Evolutionary conservation across 1,140 invertebrate species (phyloP).

Genomic region (Wiebesia pumilae): DNA sequence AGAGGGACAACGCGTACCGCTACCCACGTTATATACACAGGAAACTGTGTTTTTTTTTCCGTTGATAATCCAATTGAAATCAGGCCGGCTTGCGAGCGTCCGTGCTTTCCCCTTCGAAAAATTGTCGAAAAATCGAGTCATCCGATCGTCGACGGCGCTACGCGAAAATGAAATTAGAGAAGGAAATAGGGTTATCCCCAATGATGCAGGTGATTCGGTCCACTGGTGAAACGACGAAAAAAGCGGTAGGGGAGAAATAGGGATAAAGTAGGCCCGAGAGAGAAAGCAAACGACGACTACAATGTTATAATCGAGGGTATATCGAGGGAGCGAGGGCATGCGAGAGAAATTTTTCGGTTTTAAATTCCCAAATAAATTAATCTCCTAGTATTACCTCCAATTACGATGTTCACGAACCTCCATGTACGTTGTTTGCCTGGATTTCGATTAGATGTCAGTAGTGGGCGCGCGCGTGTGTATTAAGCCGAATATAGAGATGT

Average conservation of each 20-base stretch:
- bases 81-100: constrained; percentile 37
- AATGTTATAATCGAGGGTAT: constrained; percentile 27
- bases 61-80: constrained; percentile 71
- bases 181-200: constrained; percentile 66
- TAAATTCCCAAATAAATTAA: constrained; percentile 65
- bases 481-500: not conserved
- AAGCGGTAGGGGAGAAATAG: not conserved
- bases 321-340: constrained; percentile 36
- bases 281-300: no score
- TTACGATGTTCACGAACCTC: constrained; percentile 57
- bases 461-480: not conserved
- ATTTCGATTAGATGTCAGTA: not conserved
- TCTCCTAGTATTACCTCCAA: constrained; percentile 66
- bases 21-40: constrained; percentile 41
- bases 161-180: constrained; percentile 71
- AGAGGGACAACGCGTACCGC: not conserved
- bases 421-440: no score
- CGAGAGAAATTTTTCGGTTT: constrained; percentile 63
- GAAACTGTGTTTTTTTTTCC: constrained; percentile 55
- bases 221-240: constrained; percentile 26
- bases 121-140: constrained; percentile 73
- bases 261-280: not conserved
- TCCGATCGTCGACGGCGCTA: constrained; percentile 62
- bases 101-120: not conserved
- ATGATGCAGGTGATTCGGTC: constrained; percentile 67